A percentile compares a stretch with the other conserved stretches of the same genome.
Evolutionary conservation across 2,113 vertebrate genomes (phyloP).

Genomic region (Epinephelus lanceolatus): DNA sequence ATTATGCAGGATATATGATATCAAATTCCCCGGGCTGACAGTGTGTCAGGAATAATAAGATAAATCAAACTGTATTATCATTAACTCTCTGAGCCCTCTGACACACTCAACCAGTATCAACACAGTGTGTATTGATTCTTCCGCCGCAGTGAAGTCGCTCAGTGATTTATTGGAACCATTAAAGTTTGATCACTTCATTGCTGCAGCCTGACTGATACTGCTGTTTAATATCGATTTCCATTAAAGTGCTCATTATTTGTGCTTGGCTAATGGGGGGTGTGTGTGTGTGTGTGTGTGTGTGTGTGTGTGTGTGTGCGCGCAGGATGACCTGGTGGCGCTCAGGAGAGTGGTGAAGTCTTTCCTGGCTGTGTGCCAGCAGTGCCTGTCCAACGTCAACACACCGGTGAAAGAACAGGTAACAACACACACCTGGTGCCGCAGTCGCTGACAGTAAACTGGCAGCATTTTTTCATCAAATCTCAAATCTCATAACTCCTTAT

Average conservation of each 20-base stretch:
- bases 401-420: slow-evolving; percentile 97
- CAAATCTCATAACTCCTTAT: not conserved
- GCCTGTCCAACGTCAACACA: slow-evolving; percentile 98
- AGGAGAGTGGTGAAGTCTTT: slow-evolving; percentile 99
- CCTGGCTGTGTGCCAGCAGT: slow-evolving; percentile 97
- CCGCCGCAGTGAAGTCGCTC: not conserved
- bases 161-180: slow-evolving; percentile 29
- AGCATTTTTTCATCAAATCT: not conserved
- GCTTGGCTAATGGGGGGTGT: not conserved
- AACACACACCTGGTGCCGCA: not conserved
- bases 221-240: slow-evolving; percentile 21
- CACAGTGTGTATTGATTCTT: slow-evolving; percentile 22
- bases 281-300: slow-evolving; percentile 8
- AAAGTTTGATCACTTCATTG: slow-evolving; percentile 15
- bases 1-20: not conserved
- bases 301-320: slow-evolving; percentile 25
- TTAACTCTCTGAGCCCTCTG: not conserved
- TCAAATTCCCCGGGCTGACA: not conserved
- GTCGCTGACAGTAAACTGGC: no score
- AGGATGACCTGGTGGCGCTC: slow-evolving; percentile 96
- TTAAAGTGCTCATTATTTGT: slow-evolving; percentile 19
- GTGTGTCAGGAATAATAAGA: not conserved
- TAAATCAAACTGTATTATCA: not conserved
- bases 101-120: not conserved
- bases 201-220: slow-evolving; percentile 3